Base-by-base conservation (phyloP, 2,888 invertebrate species). In the Osmoderma eremita region DNA sequence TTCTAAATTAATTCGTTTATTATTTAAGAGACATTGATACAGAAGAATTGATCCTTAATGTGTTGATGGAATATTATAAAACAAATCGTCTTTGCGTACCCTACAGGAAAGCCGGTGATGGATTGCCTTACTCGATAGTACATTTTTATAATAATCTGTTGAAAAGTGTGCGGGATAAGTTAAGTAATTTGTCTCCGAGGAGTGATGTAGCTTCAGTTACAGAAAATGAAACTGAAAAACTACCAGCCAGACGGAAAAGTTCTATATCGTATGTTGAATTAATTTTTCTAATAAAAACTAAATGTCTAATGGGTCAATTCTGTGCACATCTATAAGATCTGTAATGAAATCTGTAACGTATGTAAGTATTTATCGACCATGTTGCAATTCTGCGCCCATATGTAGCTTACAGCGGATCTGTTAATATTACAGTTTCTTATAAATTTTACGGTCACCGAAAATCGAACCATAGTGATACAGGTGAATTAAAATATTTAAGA, bases 11-110 rank as follows among this genome's bases (percentile, higher is more conserved):
- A 20, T 12, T 64, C 56, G 61, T 41, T 64, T 63, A 73, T 22
- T 1, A 15, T 30, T 73, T n/a, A 65, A 83, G 83, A 12, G 69
- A 74, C 39, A 75, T 78, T 38, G 69, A 78, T 36, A 71, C 77
- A 10, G 84, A 84, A 70, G 79, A 81, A 50, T 73, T 72, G 24
- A 70, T 83, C 15, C 72, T 79, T 18, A 75, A 78, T 17, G 67
- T 79, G 1, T 68, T 84, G 20, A 70, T 77, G 56, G 77, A 79
- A 63, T 83, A 82, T 72, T 82, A 84, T 70, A 75, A 76, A 56
- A 72, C 75, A 6, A 75, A 80, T 10, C 78, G 81, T 45, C 72
- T 85, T 49, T 77, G 82, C 12, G 73, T 84, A 54, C 84, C 84
- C 0, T 75, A 75, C 13, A 75, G 81, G 67, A 67, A 70, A 64